Percentiles rank a stretch among this genome's conserved stretches.
phyloP scores from a whole-genome alignment of 23 tunicate species.

The Diplosoma virens region DNA sequence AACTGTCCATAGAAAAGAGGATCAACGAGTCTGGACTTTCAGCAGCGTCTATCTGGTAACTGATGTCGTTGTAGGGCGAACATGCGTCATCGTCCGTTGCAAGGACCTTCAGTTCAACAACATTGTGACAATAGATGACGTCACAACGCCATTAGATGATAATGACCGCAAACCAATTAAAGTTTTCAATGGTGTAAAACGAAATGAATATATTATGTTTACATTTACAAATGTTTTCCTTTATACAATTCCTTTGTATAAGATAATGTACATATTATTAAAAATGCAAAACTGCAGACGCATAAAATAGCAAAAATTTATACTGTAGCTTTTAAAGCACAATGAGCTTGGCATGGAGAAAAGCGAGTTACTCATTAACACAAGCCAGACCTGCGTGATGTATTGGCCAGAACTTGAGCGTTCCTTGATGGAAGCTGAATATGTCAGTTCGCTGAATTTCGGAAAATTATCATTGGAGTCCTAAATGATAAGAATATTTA shows the following conservation, averaged over 20 bases:
- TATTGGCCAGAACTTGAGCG: constrained; percentile 11
- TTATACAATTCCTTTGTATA: too few species aligned
- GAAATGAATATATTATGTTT: too few species aligned
- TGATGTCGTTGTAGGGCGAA: constrained; percentile 47
- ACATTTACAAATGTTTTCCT: too few species aligned
- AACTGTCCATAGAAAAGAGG: background rate
- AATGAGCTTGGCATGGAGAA: too few species aligned
- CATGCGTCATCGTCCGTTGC: constrained; percentile 73
- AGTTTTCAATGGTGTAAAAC: too few species aligned
- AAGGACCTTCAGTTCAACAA: constrained; percentile 20
- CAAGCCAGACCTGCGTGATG: constrained; percentile 17
- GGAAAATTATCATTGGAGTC: constrained; percentile 58
- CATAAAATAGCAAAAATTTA: too few species aligned
- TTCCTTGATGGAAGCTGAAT: constrained; percentile 33
- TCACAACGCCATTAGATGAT: too few species aligned
- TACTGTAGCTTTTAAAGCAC: too few species aligned
- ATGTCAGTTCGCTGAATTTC: background rate
- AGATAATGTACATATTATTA: too few species aligned
- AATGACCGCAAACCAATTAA: too few species aligned
- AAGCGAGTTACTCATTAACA: too few species aligned
- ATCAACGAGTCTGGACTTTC: background rate
- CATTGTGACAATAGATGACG: background rate
- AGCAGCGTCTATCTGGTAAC: constrained; percentile 27
- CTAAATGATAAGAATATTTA: constrained; percentile 29
- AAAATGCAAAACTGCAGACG: too few species aligned